Evolutionary conservation across 2,113 vertebrate genomes (phyloP), one percentile per base, ranked within the genome.

Genomic region (Eubucco bourcierii): DNA sequence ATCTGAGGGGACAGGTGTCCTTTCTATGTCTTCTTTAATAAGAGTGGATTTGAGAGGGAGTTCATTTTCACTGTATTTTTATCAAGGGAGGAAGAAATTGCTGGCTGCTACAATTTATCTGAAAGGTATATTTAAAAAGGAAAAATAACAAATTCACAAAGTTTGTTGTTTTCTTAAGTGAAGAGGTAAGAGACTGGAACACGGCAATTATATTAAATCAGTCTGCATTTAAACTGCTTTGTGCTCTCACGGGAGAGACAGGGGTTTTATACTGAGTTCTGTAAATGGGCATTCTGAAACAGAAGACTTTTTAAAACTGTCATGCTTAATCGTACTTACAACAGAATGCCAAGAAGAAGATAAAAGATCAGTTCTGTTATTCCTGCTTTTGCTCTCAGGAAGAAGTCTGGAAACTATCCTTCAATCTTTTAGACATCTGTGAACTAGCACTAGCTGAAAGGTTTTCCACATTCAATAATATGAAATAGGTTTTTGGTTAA

Each of bases 281-380:
- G 52, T 91, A 95, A 93, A 88, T 55, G 72, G 82, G 80, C 66
- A 81, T 90, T 94, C 76, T 90, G 90, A 96, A 95, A 84, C 81
- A 86, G 61, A 92, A 95, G 73, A 84, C 53, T 90, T 75, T 65
- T 72, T 63, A 95, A 96, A 93, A 61, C 70, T 91, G 76, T 95
- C 91, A 93, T 90, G 68, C 73, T 94, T 95, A 96, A 96, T 95
- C 87, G 91, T 96, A 94, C 50, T 82, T 91, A 93, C 82, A 94
- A 80, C 65, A 96, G 56, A 65, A 65, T 86, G 91, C 76, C 91
- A 94, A 92, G 72, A 81, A 84, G 66, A 95, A 94, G 91, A 94
- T 92, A 91, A 96, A 96, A 96, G 79, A 94, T 88, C 87, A 83
- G 34, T 73, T 83, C 33, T 75, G 75, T 80, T 94, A 91, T 94